A percentile compares a stretch with the other conserved stretches of the same genome.
Conservation (phyloP, 1,140 invertebrate species). For the Hylyphantes graminicola region DNA sequence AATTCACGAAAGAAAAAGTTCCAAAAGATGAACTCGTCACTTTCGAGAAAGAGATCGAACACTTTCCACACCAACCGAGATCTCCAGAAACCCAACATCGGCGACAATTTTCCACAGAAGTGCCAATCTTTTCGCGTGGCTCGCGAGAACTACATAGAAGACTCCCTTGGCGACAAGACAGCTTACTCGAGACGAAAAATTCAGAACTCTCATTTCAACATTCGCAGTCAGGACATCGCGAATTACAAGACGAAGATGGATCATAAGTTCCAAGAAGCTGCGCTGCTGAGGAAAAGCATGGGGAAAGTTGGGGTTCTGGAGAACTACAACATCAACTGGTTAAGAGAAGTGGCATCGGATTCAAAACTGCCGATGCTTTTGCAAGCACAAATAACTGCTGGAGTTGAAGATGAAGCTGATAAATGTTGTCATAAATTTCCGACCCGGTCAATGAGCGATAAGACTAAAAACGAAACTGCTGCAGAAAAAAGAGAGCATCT, state of each 20-base stretch:
- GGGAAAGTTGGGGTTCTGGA: neutral
- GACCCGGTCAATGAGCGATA: slow-evolving; percentile 32
- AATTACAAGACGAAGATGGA: neutral
- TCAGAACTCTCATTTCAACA: neutral
- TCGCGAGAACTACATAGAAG: neutral
- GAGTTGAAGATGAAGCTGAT: neutral
- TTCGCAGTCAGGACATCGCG: neutral
- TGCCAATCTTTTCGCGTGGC: slow-evolving; percentile 19
- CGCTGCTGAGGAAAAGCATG: neutral
- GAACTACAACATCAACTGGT: neutral
- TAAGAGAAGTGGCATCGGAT: slow-evolving; percentile 43
- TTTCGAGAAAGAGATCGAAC: slow-evolving; percentile 22
- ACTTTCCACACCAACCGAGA: slow-evolving; percentile 45
- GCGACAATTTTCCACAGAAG: slow-evolving; percentile 12
- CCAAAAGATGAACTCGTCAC: slow-evolving; percentile 17
- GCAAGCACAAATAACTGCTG: neutral
- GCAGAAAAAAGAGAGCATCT: slow-evolving; percentile 2
- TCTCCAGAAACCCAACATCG: slow-evolving; percentile 10
- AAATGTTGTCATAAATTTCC: neutral
- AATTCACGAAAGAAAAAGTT: slow-evolving; percentile 29
- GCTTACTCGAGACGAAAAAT: slow-evolving; percentile 1
- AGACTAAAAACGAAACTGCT: slow-evolving; percentile 13
- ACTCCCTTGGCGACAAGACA: neutral
- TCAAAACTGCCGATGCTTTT: slow-evolving; percentile 42
- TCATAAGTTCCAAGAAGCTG: neutral